phyloP scores from a whole-genome alignment of 2,113 vertebrate genomes.

The Emydocephalus ijimae region DNA sequence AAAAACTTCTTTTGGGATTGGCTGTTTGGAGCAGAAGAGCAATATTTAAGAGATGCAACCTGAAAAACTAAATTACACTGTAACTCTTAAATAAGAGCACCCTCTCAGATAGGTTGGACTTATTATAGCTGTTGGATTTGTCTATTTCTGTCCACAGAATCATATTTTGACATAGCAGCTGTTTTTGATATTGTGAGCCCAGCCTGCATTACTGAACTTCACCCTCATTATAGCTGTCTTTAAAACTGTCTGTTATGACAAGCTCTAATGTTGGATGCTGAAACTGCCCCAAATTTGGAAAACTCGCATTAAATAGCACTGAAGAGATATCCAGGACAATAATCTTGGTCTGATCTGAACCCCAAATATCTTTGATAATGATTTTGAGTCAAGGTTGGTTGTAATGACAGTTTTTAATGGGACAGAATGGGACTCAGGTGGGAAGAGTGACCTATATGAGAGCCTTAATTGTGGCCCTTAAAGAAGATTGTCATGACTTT shows the following conservation, averaged over 20 bases:
- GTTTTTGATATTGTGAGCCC: background rate
- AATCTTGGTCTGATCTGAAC: background rate
- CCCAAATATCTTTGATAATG: background rate
- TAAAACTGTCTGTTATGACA: background rate
- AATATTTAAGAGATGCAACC: background rate
- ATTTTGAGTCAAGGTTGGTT: background rate
- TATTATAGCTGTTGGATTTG: conserved; percentile 11
- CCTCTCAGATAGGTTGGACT: background rate
- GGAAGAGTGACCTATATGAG: background rate
- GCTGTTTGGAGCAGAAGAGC: background rate
- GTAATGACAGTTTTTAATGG: background rate
- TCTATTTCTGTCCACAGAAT: conserved; percentile 17
- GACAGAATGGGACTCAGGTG: background rate
- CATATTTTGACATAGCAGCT: conserved; percentile 8
- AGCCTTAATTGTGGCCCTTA: background rate
- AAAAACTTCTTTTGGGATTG: background rate
- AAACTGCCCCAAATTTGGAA: background rate
- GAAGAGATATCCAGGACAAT: background rate
- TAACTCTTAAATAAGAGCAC: background rate
- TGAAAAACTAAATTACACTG: background rate
- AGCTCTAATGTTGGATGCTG: background rate
- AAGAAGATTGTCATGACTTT: background rate
- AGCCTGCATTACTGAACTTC: background rate
- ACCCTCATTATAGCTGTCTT: conserved; percentile 16
- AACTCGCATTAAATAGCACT: background rate